Conservation (phyloP, 2,113 vertebrate genomes). For the Gavialis gangeticus region DNA sequence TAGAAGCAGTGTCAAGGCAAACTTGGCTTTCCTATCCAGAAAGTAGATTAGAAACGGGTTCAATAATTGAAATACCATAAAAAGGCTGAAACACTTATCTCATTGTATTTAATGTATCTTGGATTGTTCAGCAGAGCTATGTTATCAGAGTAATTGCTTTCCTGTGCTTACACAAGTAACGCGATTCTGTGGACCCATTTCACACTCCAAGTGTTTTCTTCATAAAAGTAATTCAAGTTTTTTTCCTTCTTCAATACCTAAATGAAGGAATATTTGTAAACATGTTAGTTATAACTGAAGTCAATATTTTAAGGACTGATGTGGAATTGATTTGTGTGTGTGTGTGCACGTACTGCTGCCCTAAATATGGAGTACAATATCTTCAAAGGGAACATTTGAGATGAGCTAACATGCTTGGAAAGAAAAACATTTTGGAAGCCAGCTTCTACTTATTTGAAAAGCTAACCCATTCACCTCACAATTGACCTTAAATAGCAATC, state of each 20-base stretch:
- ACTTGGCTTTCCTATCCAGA: neutral
- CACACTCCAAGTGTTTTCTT: neutral
- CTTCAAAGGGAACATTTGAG: neutral
- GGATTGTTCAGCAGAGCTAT: neutral
- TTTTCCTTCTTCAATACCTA: neutral
- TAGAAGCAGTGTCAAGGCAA: constrained; percentile 19
- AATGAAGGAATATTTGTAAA: neutral
- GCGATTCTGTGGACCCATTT: neutral
- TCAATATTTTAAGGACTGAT: neutral
- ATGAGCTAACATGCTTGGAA: neutral
- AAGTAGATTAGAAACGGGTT: constrained; percentile 21
- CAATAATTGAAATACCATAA: constrained; percentile 9
- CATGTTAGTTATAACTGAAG: neutral
- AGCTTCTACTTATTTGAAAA: neutral
- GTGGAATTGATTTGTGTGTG: neutral
- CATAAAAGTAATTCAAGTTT: neutral
- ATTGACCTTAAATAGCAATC: neutral
- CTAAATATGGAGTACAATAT: neutral
- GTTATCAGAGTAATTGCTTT: constrained; percentile 32
- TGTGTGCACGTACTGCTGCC: neutral
- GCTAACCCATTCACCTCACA: neutral
- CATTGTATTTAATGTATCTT: neutral
- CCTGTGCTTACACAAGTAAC: neutral
- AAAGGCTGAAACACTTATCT: constrained; percentile 1
- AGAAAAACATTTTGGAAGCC: neutral